Conservation (phyloP, 2,113 vertebrate species). For the Gymnocephalus cernua region DNA sequence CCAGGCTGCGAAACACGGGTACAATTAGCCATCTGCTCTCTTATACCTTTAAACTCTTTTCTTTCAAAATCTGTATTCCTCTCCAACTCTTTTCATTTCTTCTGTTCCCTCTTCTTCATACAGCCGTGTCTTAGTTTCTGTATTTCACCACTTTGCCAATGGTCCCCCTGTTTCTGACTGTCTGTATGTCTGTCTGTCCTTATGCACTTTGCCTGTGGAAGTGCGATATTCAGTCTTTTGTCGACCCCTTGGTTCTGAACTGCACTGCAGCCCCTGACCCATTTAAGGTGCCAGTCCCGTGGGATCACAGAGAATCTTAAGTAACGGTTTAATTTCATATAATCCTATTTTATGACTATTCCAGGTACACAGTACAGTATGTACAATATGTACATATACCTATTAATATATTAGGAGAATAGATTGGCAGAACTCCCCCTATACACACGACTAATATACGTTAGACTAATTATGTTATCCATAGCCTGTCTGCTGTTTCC, state of each 20-base stretch:
- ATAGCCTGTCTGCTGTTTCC: slow-evolving; percentile 40
- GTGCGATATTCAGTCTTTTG: slow-evolving; percentile 59
- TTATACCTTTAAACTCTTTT: slow-evolving; percentile 81
- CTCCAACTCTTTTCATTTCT: slow-evolving; percentile 61
- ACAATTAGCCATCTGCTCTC: slow-evolving; percentile 88
- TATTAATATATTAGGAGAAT: slow-evolving; percentile 58
- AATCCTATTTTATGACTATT: slow-evolving; percentile 68
- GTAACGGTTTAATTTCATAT: slow-evolving; percentile 62
- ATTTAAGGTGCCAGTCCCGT: slow-evolving; percentile 72
- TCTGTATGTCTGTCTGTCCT: slow-evolving; percentile 70
- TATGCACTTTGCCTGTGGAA: slow-evolving; percentile 62
- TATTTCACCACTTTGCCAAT: slow-evolving; percentile 54
- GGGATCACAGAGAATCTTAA: slow-evolving; percentile 72
- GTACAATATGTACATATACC: slow-evolving; percentile 72
- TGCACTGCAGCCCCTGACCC: slow-evolving; percentile 62
- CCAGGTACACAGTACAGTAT: slow-evolving; percentile 71
- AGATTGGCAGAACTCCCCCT: slow-evolving; percentile 52
- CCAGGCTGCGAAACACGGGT: slow-evolving; percentile 87
- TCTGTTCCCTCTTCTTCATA: slow-evolving; percentile 67
- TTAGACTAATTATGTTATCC: slow-evolving; percentile 56
- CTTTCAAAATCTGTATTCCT: slow-evolving; percentile 54
- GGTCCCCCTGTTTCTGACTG: slow-evolving; percentile 66
- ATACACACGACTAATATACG: slow-evolving; percentile 38
- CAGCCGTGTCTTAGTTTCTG: slow-evolving; percentile 60
- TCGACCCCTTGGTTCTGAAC: slow-evolving; percentile 59